Conservation (phyloP, 2,888 invertebrate species). For the Diaprepes abbreviatus region DNA sequence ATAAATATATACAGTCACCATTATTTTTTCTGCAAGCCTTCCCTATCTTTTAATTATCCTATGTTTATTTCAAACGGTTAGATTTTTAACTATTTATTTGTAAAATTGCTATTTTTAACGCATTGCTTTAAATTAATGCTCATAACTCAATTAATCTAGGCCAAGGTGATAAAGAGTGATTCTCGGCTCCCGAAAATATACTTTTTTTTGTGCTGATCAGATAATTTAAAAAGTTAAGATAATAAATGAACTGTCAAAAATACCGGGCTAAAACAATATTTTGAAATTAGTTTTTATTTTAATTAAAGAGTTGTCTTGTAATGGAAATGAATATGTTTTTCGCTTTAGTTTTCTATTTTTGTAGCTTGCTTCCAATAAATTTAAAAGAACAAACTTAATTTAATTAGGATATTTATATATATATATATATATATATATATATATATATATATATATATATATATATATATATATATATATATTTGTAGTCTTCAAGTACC, state of each 20-base stretch:
- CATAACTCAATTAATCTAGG: constrained; percentile 9
- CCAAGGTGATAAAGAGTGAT: constrained; percentile 2
- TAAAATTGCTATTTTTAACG: constrained; percentile 1
- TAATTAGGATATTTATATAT: no score
- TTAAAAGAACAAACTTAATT: no score
- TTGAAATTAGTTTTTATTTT: not conserved
- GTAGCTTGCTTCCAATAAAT: no score
- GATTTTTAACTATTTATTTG: constrained; percentile 15
- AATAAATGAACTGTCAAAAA: constrained; percentile 15
- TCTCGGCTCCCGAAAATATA: not conserved
- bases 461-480: no score
- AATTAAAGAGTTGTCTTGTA: no score
- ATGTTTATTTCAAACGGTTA: not conserved
- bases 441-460: no score
- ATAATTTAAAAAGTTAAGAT: not conserved
- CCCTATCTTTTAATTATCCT: not conserved
- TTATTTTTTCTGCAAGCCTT: not conserved
- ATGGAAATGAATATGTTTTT: no score
- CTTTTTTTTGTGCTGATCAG: constrained; percentile 1
- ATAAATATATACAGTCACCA: not conserved
- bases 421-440: no score
- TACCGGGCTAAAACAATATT: not conserved
- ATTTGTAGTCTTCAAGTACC: no score
- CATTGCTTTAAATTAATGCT: not conserved
- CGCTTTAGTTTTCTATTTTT: no score